phyloP scores from a whole-genome alignment of 2,797 vertebrate species.

The Emys orbicularis region DNA sequence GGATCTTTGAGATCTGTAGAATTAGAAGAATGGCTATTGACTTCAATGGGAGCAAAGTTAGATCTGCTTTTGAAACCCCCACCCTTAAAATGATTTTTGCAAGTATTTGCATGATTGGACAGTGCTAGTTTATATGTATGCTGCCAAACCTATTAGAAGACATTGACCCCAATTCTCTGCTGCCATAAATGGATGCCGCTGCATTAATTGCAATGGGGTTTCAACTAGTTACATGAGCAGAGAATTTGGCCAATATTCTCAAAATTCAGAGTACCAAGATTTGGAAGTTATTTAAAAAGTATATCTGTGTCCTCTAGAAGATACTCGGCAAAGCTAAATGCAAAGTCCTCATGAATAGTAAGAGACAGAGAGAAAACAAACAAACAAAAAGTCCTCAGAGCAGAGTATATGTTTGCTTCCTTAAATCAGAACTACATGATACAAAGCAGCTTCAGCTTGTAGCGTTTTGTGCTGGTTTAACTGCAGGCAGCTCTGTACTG shows the following conservation, averaged over 20 bases:
- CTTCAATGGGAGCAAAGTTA: conserved; percentile 7
- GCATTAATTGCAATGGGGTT: background rate
- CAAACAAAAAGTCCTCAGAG: background rate
- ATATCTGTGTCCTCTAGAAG: background rate
- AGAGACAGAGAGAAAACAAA: background rate
- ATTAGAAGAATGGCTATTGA: background rate
- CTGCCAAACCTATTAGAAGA: conserved; percentile 5
- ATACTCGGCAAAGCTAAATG: background rate
- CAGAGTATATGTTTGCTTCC: background rate
- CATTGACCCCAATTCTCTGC: background rate
- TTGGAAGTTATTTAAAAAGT: background rate
- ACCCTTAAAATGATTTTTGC: conserved; percentile 23
- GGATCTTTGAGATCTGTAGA: conserved; percentile 4
- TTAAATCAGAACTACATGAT: background rate
- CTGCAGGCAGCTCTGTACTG: background rate
- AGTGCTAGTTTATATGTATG: background rate
- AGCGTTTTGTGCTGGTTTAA: background rate
- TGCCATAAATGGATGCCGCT: background rate
- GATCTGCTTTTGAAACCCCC: background rate
- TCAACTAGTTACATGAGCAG: background rate
- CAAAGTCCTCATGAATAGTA: background rate
- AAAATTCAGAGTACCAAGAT: background rate
- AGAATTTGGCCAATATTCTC: background rate
- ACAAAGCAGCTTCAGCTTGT: background rate
- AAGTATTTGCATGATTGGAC: background rate